Percentiles rank a stretch among this genome's conserved stretches.
Evolutionary conservation across 2,797 vertebrate genomes (phyloP).

Genomic region (Onychomys leucogaster): DNA sequence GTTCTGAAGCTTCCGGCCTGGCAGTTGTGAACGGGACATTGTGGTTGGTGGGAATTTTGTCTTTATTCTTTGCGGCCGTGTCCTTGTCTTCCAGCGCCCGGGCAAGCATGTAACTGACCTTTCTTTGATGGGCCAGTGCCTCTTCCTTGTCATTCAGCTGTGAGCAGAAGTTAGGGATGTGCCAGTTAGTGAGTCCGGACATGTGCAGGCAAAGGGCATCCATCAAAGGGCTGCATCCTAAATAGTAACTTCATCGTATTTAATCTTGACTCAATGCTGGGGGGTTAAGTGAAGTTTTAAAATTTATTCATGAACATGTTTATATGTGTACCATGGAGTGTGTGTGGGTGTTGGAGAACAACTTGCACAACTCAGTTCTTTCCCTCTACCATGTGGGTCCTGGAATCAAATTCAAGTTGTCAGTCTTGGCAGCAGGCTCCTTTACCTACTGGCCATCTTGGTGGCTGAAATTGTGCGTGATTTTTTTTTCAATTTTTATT

Average conservation of each 20-base stretch:
- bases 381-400: neutral
- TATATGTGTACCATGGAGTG: neutral
- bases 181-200: neutral
- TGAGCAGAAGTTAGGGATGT: constrained; percentile 54
- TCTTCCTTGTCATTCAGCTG: constrained; percentile 96
- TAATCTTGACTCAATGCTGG: neutral
- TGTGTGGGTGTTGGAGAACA: neutral
- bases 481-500: neutral
- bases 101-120: constrained; percentile 96
- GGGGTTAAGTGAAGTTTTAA: neutral
- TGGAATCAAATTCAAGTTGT: neutral
- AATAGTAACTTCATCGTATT: neutral
- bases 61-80: constrained; percentile 75
- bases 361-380: neutral
- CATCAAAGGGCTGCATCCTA: neutral
- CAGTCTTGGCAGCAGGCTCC: neutral
- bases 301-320: neutral
- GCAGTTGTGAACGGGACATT: neutral
- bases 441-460: too few species aligned
- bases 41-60: neutral
- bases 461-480: neutral
- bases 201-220: neutral
- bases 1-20: constrained; percentile 12
- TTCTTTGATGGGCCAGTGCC: constrained; percentile 95
- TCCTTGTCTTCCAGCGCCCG: constrained; percentile 90